phyloP scores from a whole-genome alignment of 2,797 vertebrate genomes.

The Melanogrammus aeglefinus region DNA sequence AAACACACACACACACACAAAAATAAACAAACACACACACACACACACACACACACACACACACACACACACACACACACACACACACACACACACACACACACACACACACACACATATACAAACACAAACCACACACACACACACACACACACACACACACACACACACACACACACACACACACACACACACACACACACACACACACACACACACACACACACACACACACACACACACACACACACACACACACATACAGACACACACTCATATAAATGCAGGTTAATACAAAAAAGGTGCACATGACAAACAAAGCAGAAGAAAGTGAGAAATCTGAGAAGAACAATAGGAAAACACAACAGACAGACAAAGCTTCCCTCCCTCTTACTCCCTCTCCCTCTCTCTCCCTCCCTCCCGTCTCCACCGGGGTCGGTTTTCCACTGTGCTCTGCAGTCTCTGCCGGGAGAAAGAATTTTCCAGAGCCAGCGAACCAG shows the following conservation, averaged over 20 bases:
- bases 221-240: neutral
- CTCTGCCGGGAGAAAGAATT: slow-evolving; percentile 21
- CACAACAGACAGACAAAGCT: slow-evolving; percentile 2
- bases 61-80: neutral
- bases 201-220: no score
- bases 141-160: no score
- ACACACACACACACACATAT: neutral
- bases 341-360: slow-evolving; percentile 9
- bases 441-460: slow-evolving; percentile 8
- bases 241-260: neutral
- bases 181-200: no score
- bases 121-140: no score
- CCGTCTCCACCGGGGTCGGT: neutral
- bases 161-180: no score
- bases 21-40: no score
- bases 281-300: neutral
- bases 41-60: no score
- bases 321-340: neutral
- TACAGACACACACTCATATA: neutral
- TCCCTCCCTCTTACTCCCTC: neutral
- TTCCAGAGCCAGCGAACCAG: slow-evolving; percentile 33
- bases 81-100: neutral
- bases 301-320: neutral
- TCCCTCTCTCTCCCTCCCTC: neutral
- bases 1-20: no score